These are phyloP conservation scores for Mesoclemmys tuberculata DNA, from an alignment of 2,113 vertebrate species.

Conservation along the genomic window DNA sequence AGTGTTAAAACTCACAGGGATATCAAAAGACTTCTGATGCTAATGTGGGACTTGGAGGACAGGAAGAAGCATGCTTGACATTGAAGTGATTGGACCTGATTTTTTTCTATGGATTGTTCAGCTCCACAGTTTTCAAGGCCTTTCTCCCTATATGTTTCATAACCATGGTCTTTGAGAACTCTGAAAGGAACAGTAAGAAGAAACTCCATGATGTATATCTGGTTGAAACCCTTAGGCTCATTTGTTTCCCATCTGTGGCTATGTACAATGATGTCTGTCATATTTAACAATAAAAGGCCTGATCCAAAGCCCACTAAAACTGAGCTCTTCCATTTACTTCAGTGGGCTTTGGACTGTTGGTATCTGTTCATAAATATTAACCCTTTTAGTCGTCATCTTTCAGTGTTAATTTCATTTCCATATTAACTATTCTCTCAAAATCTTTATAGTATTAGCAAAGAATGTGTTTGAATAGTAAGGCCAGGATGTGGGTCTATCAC, in stretches of 20 bases:
- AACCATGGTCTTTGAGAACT: not conserved
- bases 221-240: not conserved
- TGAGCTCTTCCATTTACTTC: not conserved
- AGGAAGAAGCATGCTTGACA: not conserved
- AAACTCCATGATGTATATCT: not conserved
- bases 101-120: not conserved
- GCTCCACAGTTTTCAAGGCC: not conserved
- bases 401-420: too few species aligned
- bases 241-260: not conserved
- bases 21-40: not conserved
- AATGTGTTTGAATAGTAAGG: too few species aligned
- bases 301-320: not conserved
- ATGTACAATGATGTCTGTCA: not conserved
- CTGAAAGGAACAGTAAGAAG: not conserved
- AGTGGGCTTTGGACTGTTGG: not conserved
- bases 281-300: not conserved
- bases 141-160: not conserved
- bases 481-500: too few species aligned
- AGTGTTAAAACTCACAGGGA: not conserved
- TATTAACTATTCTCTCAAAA: too few species aligned
- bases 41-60: not conserved
- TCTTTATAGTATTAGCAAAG: too few species aligned
- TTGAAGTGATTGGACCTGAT: not conserved
- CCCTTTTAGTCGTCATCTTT: not conserved
- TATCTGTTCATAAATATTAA: not conserved